These are phyloP conservation scores for Caloenas nicobarica DNA, from an alignment of 2,113 vertebrate genomes.

Conservation along the genomic window DNA sequence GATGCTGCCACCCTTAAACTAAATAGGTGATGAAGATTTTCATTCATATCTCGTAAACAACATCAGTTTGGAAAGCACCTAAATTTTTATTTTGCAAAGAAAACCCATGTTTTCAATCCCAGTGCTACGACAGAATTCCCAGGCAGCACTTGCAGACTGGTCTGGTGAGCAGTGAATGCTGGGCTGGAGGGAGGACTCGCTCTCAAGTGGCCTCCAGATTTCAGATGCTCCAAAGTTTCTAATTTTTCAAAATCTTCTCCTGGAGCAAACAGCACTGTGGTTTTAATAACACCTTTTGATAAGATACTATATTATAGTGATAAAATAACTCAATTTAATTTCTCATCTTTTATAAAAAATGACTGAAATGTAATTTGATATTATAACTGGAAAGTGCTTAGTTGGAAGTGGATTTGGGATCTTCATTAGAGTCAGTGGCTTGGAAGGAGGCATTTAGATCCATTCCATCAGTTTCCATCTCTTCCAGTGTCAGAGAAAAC, in stretches of 20 bases:
- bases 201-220: background rate
- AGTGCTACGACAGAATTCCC: background rate
- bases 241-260: slow-evolving; percentile 9
- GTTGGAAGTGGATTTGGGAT: slow-evolving; percentile 44
- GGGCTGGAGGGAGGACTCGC: accelerated
- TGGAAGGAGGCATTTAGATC: slow-evolving; percentile 58
- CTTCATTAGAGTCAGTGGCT: slow-evolving; percentile 58
- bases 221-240: background rate
- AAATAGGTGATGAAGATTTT: background rate
- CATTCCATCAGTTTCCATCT: slow-evolving; percentile 50
- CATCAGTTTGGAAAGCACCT: background rate
- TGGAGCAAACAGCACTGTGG: background rate
- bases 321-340: slow-evolving; percentile 33
- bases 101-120: background rate
- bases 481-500: slow-evolving; percentile 35
- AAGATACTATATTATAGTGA: background rate
- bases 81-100: background rate
- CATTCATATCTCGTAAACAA: background rate
- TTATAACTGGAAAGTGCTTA: slow-evolving; percentile 29
- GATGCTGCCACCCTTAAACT: background rate
- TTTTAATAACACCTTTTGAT: slow-evolving; percentile 9
- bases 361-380: background rate
- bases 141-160: background rate
- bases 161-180: background rate
- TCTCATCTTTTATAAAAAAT: slow-evolving; percentile 40